Base-by-base conservation (phyloP, 2,797 vertebrate species). In the Uromys caudimaculatus region DNA sequence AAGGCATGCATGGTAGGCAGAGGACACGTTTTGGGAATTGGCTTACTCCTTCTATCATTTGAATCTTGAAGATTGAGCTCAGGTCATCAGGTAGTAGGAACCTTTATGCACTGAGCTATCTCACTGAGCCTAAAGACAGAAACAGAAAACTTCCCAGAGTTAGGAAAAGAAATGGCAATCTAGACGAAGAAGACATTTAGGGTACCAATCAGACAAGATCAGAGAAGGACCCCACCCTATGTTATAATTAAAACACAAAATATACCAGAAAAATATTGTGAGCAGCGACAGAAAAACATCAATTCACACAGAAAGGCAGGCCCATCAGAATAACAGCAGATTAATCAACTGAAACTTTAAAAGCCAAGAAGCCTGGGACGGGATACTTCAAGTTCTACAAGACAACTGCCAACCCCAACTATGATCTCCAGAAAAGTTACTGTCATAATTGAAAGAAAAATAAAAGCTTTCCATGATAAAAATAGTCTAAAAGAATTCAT, bases 401-500 rank as follows among this genome's bases (percentile, higher is more conserved):
- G 62, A 50, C 62, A 67, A 67, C 11, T 67, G 83, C 83, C 32
- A 85, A 69, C 32, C 32, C 29, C 19, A 24, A n/a, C 44, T 50
- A n/a, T 3, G 3, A 69, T 52, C 16, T 69, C 32, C 44, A 69
- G 35, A 23, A 69, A 85, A 8, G 83, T n/a, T 84, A 69, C 83
- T 85, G 19, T 85, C 83, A 27, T 85, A 85, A 69, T 4, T 85
- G 62, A 86, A 86, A 69, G 62, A 64, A 86, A 86, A 86, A 86
- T 16, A 52, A 67, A 69, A 86, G 12, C 21, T 86, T 27, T 86
- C 60, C 82, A 23, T 50, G 82, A 50, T 64, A 84, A 64, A 83
- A 67, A 84, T 84, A 64, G 82, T 64, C 60, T 64, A 50, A 84
- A 84, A 64, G 60, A 84, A 84, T 50, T 84, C 82, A 67, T 85